Conservation (phyloP, 1,140 invertebrate species). For the Dinothrombium tinctorium region DNA sequence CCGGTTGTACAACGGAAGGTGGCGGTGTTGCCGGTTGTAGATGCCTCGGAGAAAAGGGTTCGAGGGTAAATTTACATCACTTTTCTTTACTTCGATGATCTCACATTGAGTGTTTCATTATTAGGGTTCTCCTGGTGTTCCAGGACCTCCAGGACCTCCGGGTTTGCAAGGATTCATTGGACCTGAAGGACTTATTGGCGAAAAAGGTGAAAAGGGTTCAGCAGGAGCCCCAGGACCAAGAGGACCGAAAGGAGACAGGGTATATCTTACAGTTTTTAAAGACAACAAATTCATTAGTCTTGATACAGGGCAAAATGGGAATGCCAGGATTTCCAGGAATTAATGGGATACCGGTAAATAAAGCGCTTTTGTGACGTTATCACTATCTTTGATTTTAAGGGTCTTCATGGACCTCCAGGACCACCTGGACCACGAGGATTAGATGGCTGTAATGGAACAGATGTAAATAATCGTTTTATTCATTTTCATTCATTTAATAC, state of each 20-base stretch:
- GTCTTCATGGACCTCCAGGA: too few relatives aligned
- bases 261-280: too few relatives aligned
- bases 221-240: slow-evolving; percentile 46
- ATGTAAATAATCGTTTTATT: too few relatives aligned
- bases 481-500: too few relatives aligned
- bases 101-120: too few relatives aligned
- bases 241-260: slow-evolving; percentile 65
- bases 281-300: too few relatives aligned
- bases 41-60: slow-evolving; percentile 81
- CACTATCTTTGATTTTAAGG: too few relatives aligned
- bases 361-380: too few relatives aligned
- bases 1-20: too few relatives aligned
- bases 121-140: slow-evolving; percentile 39
- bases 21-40: slow-evolving; percentile 48
- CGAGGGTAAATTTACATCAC: slow-evolving; percentile 32
- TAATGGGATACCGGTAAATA: slow-evolving; percentile 51
- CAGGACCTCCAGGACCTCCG: slow-evolving; percentile 39
- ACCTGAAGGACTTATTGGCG: slow-evolving; percentile 46
- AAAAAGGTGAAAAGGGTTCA: slow-evolving; percentile 66
- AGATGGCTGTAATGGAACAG: slow-evolving; percentile 82
- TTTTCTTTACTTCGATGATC: slow-evolving; percentile 1
- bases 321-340: slow-evolving; percentile 64
- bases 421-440: too few relatives aligned
- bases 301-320: slow-evolving; percentile 66
- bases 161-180: slow-evolving; percentile 65